phyloP scores from a whole-genome alignment of 2,797 vertebrate genomes.

The Platalea minor region DNA sequence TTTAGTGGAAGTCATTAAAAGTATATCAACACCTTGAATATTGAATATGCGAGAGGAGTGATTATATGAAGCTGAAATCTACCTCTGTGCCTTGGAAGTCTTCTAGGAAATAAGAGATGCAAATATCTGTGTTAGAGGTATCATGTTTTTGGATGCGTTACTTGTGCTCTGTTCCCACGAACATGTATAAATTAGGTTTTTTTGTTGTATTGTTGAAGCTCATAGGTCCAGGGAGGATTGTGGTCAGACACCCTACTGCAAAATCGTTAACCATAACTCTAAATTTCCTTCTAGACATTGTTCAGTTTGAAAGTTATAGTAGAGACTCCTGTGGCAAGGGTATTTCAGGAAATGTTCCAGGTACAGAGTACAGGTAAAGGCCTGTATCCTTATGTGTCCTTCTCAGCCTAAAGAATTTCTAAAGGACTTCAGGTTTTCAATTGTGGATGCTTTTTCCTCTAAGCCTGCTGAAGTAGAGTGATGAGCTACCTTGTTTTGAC shows the following conservation, averaged over 20 bases:
- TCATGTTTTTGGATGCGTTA: not conserved
- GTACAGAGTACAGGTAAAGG: not conserved
- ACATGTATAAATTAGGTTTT: not conserved
- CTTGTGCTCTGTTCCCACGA: not conserved
- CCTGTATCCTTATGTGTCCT: not conserved
- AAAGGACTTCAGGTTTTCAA: not conserved
- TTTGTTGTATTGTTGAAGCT: not conserved
- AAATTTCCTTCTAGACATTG: not conserved
- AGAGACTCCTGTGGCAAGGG: not conserved
- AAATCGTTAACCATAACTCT: not conserved
- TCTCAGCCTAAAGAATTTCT: not conserved
- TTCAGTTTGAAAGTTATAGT: not conserved
- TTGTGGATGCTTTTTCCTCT: not conserved
- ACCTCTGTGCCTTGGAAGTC: not conserved
- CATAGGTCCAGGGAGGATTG: not conserved
- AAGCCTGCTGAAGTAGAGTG: not conserved
- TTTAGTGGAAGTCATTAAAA: not conserved
- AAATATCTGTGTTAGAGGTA: not conserved
- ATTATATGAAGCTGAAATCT: not conserved
- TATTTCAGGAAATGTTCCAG: not conserved
- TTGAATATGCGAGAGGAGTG: not conserved
- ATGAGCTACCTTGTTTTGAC: not conserved
- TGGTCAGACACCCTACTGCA: not conserved
- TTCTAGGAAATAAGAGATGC: not conserved
- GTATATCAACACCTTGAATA: not conserved